Conservation (phyloP, 2,797 vertebrate genomes). For the Sylvia borin region DNA sequence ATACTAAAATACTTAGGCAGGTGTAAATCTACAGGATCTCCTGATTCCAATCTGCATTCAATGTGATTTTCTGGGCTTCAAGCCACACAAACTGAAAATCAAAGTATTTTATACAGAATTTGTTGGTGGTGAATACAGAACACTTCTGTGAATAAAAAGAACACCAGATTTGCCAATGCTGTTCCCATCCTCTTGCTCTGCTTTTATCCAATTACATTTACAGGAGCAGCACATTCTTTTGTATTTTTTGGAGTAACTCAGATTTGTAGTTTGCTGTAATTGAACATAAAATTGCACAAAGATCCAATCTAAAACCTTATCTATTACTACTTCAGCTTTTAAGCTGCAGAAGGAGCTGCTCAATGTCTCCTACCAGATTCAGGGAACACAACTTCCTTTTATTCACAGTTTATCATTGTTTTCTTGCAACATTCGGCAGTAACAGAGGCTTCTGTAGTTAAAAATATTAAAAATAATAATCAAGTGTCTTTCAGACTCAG, state of each 20-base stretch:
- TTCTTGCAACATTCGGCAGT: slow-evolving; percentile 23
- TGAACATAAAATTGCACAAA: not conserved
- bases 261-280: not conserved
- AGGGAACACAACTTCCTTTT: slow-evolving; percentile 50
- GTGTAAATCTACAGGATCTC: not conserved
- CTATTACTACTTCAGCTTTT: not conserved
- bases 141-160: slow-evolving; percentile 76
- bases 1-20: not conserved
- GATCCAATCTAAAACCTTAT: not conserved
- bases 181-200: not conserved
- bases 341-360: not conserved
- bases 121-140: slow-evolving; percentile 53
- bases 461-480: not conserved
- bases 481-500: not conserved
- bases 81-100: not conserved
- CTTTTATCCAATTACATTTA: not conserved
- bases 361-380: not conserved
- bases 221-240: not conserved
- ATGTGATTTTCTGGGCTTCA: not conserved
- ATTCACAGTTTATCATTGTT: slow-evolving; percentile 64
- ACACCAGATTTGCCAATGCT: not conserved
- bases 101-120: not conserved
- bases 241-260: not conserved
- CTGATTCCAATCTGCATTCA: not conserved
- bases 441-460: not conserved